Evolutionary conservation across 2,797 vertebrate genomes (phyloP).

Genomic region (Dryobates pubescens): DNA sequence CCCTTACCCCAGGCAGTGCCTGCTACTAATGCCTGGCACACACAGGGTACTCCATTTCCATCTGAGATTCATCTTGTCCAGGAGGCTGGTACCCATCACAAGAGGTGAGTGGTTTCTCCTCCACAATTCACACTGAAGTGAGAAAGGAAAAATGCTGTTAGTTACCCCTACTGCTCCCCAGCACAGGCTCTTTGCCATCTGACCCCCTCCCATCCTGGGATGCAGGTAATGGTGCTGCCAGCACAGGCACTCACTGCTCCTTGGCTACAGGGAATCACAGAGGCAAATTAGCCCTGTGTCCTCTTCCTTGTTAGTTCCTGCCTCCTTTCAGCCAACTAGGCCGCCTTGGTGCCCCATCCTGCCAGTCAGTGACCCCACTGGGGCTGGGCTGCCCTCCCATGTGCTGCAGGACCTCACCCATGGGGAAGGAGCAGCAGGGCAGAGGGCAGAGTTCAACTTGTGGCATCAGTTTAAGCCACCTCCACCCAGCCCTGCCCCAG

Average conservation of each 20-base stretch:
- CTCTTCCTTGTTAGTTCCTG: background rate
- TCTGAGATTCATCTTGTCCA: background rate
- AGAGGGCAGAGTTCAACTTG: background rate
- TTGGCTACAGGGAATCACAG: background rate
- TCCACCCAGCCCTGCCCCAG: background rate
- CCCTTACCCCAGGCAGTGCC: background rate
- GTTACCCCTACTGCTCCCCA: background rate
- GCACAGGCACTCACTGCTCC: rapidly evolving
- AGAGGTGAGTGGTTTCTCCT: background rate
- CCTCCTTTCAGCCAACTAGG: background rate
- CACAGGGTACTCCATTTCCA: background rate
- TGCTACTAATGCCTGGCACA: rapidly evolving
- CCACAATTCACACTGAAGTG: background rate
- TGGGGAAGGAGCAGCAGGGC: background rate
- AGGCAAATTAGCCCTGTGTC: background rate
- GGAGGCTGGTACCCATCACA: background rate
- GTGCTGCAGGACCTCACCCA: background rate
- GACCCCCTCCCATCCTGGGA: background rate
- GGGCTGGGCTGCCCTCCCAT: background rate
- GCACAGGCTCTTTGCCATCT: background rate
- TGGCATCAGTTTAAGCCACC: background rate
- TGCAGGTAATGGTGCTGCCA: background rate
- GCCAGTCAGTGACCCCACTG: rapidly evolving
- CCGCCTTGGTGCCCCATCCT: background rate
- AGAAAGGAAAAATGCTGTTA: background rate